phyloP scores from a whole-genome alignment of 2,888 invertebrate species.

The Diloba caeruleocephala region DNA sequence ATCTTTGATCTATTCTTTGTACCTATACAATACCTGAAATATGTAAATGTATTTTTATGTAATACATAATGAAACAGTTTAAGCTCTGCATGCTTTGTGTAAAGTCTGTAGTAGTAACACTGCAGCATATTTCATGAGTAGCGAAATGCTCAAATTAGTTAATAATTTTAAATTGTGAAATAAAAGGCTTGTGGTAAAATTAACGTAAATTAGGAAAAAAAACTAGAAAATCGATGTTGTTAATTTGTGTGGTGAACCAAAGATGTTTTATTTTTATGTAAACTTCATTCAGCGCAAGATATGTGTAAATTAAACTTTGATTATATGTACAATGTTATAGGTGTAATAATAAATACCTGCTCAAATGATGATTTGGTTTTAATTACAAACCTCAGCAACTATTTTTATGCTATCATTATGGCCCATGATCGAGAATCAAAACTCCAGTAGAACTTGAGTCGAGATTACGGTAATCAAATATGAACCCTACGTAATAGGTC shows the following conservation, averaged over 20 bases:
- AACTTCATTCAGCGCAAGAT: conserved; percentile 76
- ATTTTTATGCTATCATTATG: neutral
- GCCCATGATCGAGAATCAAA: no score
- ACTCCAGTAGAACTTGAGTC: no score
- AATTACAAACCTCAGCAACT: conserved; percentile 24
- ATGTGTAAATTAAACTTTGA: conserved; percentile 78
- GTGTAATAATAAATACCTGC: conserved; percentile 86
- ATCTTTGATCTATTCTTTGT: conserved; percentile 63
- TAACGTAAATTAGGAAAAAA: conserved; percentile 59
- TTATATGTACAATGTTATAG: conserved; percentile 82
- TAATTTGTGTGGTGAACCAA: conserved; percentile 84
- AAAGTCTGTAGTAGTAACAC: conserved; percentile 62
- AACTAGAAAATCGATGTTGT: conserved; percentile 80
- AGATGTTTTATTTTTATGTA: conserved; percentile 87
- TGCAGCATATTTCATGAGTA: conserved; percentile 68
- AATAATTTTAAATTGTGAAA: conserved; percentile 73
- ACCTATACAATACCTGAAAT: conserved; percentile 48
- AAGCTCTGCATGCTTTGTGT: conserved; percentile 68
- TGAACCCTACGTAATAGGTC: no score
- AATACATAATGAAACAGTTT: conserved; percentile 50
- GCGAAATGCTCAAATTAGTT: conserved; percentile 75
- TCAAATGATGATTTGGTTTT: conserved; percentile 64
- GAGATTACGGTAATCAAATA: no score
- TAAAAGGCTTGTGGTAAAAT: conserved; percentile 75
- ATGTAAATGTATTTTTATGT: conserved; percentile 55